Conservation (phyloP, 2,888 invertebrate species). For the Lucinisca nassula region DNA sequence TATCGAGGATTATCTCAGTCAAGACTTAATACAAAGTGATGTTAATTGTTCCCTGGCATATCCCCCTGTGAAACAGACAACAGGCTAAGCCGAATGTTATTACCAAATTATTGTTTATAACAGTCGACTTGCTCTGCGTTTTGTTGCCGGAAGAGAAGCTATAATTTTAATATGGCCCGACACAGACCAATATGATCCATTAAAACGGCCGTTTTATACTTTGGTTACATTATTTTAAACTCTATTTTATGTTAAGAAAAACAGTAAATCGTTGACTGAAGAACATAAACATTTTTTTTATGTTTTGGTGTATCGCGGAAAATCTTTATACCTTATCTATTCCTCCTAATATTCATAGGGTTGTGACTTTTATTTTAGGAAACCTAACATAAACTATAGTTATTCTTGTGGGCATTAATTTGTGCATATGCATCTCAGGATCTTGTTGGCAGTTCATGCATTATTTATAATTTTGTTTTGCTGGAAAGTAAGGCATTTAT, state of each 20-base stretch:
- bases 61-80: not conserved
- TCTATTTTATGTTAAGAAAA: conserved; percentile 10
- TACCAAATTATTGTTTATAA: not conserved
- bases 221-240: conserved; percentile 5
- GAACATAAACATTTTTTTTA: conserved; percentile 21
- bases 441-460: not conserved
- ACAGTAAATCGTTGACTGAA: conserved; percentile 15
- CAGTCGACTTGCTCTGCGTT: not conserved
- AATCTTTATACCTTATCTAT: conserved; percentile 60
- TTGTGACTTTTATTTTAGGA: conserved; percentile 63
- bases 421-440: not conserved
- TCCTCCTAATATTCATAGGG: conserved; percentile 39
- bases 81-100: not conserved
- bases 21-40: not conserved
- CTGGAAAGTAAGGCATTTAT: too few relatives aligned
- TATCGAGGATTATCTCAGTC: not conserved
- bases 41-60: not conserved
- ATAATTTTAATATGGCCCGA: not conserved
- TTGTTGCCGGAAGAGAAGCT: conserved; percentile 5
- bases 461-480: too few relatives aligned
- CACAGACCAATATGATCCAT: not conserved
- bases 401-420: conserved; percentile 19
- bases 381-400: conserved; percentile 45
- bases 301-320: conserved; percentile 40
- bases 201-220: conserved; percentile 5